Percentiles rank a stretch among this genome's conserved stretches.
phyloP scores from a whole-genome alignment of 2,113 vertebrate genomes.

The Labrus mixtus region DNA sequence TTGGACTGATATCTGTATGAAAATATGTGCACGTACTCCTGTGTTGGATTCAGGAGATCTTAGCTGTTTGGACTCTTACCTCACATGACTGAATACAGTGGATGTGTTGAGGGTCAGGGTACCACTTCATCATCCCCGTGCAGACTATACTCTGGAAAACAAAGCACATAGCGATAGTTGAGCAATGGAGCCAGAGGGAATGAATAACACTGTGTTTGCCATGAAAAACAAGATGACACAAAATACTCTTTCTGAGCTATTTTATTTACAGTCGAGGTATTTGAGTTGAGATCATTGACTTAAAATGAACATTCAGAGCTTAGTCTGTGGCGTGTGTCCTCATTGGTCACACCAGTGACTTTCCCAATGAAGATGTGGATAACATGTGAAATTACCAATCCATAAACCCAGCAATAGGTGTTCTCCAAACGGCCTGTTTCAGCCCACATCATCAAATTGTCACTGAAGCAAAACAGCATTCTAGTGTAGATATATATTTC shows the following conservation, averaged over 20 bases:
- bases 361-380: too few species aligned
- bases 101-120: constrained; percentile 88
- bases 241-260: background rate
- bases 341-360: too few species aligned
- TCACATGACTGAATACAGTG: constrained; percentile 96
- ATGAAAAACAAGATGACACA: constrained; percentile 13
- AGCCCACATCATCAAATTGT: too few species aligned
- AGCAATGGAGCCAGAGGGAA: constrained; percentile 21
- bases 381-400: background rate
- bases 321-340: background rate
- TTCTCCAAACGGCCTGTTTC: too few species aligned
- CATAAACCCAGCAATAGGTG: background rate
- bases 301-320: too few species aligned
- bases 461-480: too few species aligned
- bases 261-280: too few species aligned
- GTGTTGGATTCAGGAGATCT: constrained; percentile 15
- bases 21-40: constrained; percentile 9
- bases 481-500: too few species aligned
- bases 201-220: constrained; percentile 8
- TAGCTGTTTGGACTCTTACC: constrained; percentile 81
- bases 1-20: constrained; percentile 12
- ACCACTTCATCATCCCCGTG: constrained; percentile 91
- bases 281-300: too few species aligned
- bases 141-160: constrained; percentile 90
- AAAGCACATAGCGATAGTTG: constrained; percentile 34